Base-by-base conservation (phyloP, 2,113 vertebrate species). In the Nothobranchius kuhntae region DNA sequence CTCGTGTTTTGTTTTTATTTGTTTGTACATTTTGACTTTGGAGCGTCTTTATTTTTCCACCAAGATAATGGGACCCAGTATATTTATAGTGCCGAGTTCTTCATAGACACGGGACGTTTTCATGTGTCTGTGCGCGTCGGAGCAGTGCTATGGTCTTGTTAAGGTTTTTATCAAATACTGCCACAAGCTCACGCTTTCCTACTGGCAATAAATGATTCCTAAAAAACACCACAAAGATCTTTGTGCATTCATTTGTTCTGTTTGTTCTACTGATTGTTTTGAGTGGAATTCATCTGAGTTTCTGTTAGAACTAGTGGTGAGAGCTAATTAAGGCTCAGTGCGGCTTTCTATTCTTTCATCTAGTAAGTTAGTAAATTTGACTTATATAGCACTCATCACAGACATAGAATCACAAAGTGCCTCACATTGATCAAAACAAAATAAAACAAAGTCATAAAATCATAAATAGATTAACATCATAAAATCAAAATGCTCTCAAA, bases 141-240 rank as follows among this genome's bases (percentile, higher is more conserved):
- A 97, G 95, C 89, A 85, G 94, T 93, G 94, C 94, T 93, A 95
- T 90, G 92, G 95, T 96, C 96, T 97, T 96, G 95, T 98, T 95
- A 95, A 95, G 94, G 94, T 97, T 98, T 98, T 98, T 98, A 96
- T 95, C 95, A 93, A 96, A 95, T 96, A 95, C 94, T 97, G 95
- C 94, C 96, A 96, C 96, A 94, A 96, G 95, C 94, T 92, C 95
- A 94, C 92, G 95, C 95, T 98, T 98, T 98, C 96, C 95, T 98
- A 99, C 94, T 95, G 98, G 96, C 95, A 99, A 99, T 99, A 99
- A 99, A 99, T 98, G 98, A 99, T 99, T 99, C 96, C 95, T 96
- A 95, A 96, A 97, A 98, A 90, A 86, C 80, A 70, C 10, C 1
- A 17, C 6, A 9, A 7, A 13, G 9, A 75, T 77, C 57, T 70